Evolutionary conservation across 2,113 vertebrate species (phyloP).

Genomic region (Himantopus leucocephalus): DNA sequence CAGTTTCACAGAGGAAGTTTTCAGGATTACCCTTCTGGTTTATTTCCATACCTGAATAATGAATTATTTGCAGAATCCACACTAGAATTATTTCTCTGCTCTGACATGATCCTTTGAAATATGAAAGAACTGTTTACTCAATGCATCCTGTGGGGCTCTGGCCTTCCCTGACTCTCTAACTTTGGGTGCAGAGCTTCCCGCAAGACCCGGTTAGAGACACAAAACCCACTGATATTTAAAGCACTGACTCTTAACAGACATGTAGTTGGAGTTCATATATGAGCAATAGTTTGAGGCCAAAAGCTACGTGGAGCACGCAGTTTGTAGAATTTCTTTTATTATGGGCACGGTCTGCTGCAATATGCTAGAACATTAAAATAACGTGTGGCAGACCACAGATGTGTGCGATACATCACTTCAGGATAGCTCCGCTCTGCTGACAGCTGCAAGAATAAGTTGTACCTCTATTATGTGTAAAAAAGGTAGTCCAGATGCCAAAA

Average conservation of each 20-base stretch:
- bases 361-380: background rate
- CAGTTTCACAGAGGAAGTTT: background rate
- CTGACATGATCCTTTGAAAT: background rate
- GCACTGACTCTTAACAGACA: background rate
- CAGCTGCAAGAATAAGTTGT: background rate
- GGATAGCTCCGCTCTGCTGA: background rate
- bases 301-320: rapidly evolving
- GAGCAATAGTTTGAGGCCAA: background rate
- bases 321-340: background rate
- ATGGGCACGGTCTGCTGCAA: background rate
- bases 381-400: background rate
- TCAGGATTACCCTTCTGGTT: background rate
- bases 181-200: background rate
- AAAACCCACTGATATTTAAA: background rate
- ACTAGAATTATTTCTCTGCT: background rate
- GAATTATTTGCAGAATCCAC: background rate
- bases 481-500: background rate
- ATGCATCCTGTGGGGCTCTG: background rate
- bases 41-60: background rate
- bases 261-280: rapidly evolving
- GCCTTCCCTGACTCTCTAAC: background rate
- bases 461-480: background rate
- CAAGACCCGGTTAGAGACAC: rapidly evolving
- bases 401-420: background rate
- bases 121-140: background rate